Base-by-base conservation (phyloP, 2,113 vertebrate genomes). In the Cololabis saira region DNA sequence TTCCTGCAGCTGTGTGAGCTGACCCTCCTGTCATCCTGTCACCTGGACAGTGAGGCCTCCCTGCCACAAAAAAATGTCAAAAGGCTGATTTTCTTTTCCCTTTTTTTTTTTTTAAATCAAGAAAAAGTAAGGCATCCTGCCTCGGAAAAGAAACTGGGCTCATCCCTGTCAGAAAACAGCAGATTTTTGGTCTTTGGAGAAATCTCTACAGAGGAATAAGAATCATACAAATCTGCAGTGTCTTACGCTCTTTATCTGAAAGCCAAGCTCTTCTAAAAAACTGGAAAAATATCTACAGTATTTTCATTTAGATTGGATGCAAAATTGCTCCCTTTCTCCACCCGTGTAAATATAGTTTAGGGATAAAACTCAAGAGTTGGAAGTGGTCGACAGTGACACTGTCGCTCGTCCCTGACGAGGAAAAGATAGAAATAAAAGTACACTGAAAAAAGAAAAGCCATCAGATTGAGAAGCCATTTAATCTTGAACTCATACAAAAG, bases 401-500 rank as follows among this genome's bases (percentile, higher is more conserved):
- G 65, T 59, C 48, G 62, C 19, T 63, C 52, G 48, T 65, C 67
- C 43, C 74, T 45, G 50, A 55, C 19, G 68, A 61, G 56, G 58
- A 12, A 22, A 37, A 61, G 48, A 41, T 61, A 61, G 43, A 64
- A 74, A 75, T 6, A 40, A 56, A 76, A 74, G 58, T 48, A 59
- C 61, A 76, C 51, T 11, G 15, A 54, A 73, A 50, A 71, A 45
- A 76, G 54, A 62, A 71, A 44, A 37, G 12, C n/a, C 24, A 33
- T 5, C 73, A 61, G 61, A 67, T 85, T 80, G 54, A 77, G 66
- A 79, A 85, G 77, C 70, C 77, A 59, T 88, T 90, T 88, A 88
- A 88, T 90, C 76, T 90, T 80, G 67, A 80, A 74, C 77, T 83
- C 64, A 83, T 87, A 87, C 80, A 87, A 85, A 85, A 78, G 74